Base-by-base conservation (phyloP, 2,888 invertebrate genomes). In the Tachystola acroxantha region DNA sequence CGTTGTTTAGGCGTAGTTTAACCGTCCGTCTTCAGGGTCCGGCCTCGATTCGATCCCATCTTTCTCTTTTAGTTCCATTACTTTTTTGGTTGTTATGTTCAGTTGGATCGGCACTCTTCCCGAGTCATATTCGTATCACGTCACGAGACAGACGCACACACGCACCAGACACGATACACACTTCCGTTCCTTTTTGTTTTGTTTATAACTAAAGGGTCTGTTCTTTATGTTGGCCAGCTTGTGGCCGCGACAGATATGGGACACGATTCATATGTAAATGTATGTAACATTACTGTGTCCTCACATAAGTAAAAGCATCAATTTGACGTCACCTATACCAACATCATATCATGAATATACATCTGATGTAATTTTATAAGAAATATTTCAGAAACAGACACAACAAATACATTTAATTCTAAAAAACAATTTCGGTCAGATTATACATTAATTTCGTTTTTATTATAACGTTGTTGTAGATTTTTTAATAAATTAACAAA, bases 61-160 rank as follows among this genome's bases (percentile, higher is more conserved):
- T 57, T 50, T 51, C 59, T 45, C n/a, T 59, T 57, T 54, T 52
- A 51, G 40, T 52, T 50, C 9, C 28, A 33, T 43, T 34, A 57
- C 43, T 60, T 59, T 60, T 59, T 50, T 49, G 52, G 51, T 51
- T 51, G 47, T 55, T 56, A 52, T 56, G 57, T 59, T 67, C 52
- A 62, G 60, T 29, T 29, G 9, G 31, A 12, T 26, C 63, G 57
- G 75, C 79, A 81, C 77, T 72, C 62, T 65, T 65, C 59, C 9
- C 51, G 65, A 65, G 80, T 84, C 84, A 80, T 81, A 80, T 81
- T 76, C 69, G 64, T 78, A 74, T 75, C 81, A 77, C 76, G 68
- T 50, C 81, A 79, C 80, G 45, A 73, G 71, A 63, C 64, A 14
- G 11, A 42, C 59, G 53, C 57, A 60, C 64, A 84, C 82, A 82